Evolutionary conservation across 2,888 invertebrate genomes (phyloP), one percentile per base, ranked within the genome.

Genomic region (Cybosia mesomella): DNA sequence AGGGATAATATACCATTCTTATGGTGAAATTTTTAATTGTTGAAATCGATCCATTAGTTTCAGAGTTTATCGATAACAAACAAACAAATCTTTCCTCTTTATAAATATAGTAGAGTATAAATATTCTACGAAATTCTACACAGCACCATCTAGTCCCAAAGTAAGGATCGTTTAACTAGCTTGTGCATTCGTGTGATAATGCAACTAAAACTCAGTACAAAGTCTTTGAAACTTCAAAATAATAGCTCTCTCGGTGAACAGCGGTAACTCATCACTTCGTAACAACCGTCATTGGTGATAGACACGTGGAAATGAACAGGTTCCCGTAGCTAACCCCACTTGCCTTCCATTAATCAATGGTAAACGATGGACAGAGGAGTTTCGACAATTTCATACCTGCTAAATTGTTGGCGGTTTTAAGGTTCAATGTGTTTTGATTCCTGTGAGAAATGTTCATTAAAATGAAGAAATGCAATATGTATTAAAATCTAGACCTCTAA

Each of bases 301-400:
- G 67, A 64, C 67, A 59, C 24, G 63, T 58, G 67, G 63, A 67
- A 67, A 64, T 67, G 53, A 64, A 67, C 63, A 67, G 58, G 67
- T 64, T 59, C 67, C 67, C 54, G 49, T 32, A 49, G 36, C 58
- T 13, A 61, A 55, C 13, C 60, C 36, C 49, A 32, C 57, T 36
- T 28, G 18, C 34, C 22, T 36, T 54, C 21, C 58, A 67, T 67
- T 67, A 67, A 67, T 67, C 63, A 67, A 43, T n/a, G 18, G 28
- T 21, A 15, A 53, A 63, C 24, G 60, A 67, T 58, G 63, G 63
- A 63, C 53, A 59, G 21, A 15, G 49, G 32, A 53, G 22, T 57
- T 43, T 61, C 22, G 15, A 59, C 53, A 54, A 58, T 67, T 54
- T 58, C 36, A 58, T 67, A 36, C 34, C 34, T 28, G 53, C 34